phyloP scores from a whole-genome alignment of 2,888 invertebrate genomes.

The Globia sparganii region DNA sequence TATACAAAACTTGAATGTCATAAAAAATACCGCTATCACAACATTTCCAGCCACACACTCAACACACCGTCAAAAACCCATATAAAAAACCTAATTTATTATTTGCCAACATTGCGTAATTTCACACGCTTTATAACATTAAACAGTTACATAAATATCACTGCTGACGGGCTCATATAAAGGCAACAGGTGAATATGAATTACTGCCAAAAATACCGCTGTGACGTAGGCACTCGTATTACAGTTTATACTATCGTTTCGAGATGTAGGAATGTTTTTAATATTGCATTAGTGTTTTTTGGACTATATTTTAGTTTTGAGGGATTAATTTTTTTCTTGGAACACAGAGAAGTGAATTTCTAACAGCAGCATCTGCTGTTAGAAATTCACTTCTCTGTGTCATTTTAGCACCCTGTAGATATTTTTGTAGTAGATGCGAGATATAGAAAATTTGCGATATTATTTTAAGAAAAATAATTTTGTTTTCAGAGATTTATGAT shows the following conservation, averaged over 20 bases:
- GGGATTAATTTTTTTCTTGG: not conserved
- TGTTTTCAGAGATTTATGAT: not conserved
- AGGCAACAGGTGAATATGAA: slow-evolving; percentile 63
- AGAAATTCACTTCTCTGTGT: not conserved
- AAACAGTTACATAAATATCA: slow-evolving; percentile 53
- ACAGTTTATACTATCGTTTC: slow-evolving; percentile 32
- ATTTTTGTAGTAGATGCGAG: not conserved
- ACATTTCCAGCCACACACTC: not conserved
- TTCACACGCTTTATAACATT: slow-evolving; percentile 48
- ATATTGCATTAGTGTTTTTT: slow-evolving; percentile 38
- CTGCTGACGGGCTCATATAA: slow-evolving; percentile 35
- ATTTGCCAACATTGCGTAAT: slow-evolving; percentile 49
- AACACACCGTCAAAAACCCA: not conserved
- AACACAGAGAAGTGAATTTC: no score
- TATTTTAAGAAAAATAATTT: not conserved
- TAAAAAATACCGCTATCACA: not conserved
- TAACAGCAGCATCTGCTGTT: not conserved
- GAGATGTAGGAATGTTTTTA: slow-evolving; percentile 43
- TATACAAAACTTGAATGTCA: not conserved
- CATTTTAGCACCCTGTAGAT: not conserved
- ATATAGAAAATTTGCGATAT: no score
- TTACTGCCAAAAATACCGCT: slow-evolving; percentile 49
- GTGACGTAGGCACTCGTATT: slow-evolving; percentile 45
- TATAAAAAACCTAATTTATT: slow-evolving; percentile 35
- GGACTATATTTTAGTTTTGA: slow-evolving; percentile 15